Percentiles rank a stretch among this genome's conserved stretches.
These are phyloP conservation scores for Panagrolaimus sp. DNA, from an alignment of 1,140 invertebrate species.

Conservation along the genomic window DNA sequence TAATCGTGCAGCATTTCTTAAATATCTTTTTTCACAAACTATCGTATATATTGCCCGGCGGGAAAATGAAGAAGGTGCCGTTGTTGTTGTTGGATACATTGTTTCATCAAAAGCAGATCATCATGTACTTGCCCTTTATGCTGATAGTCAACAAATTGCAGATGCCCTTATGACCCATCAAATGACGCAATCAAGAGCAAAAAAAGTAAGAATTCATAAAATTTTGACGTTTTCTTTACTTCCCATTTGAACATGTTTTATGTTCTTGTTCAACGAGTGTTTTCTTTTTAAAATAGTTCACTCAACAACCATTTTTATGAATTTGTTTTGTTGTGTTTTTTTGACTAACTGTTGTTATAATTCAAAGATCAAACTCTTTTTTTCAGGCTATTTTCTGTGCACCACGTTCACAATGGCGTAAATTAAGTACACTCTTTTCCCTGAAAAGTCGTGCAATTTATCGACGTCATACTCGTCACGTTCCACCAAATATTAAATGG, in stretches of 20 bases:
- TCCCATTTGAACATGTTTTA: too few relatives aligned
- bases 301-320: too few relatives aligned
- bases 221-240: not conserved
- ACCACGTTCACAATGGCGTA: conserved; percentile 28
- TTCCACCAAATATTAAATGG: conserved; percentile 43
- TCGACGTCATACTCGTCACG: conserved; percentile 37
- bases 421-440: conserved; percentile 23
- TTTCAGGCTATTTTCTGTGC: conserved; percentile 35
- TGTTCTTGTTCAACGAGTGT: not conserved
- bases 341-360: too few relatives aligned
- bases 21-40: conserved; percentile 24
- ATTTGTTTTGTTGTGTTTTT: too few relatives aligned
- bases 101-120: conserved; percentile 18
- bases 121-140: conserved; percentile 36
- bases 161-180: conserved; percentile 28
- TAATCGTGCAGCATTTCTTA: conserved; percentile 42
- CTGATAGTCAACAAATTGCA: conserved; percentile 28
- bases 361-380: conserved; percentile 12
- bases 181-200: conserved; percentile 19
- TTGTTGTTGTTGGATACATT: conserved; percentile 36
- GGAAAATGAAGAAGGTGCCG: conserved; percentile 12
- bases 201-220: conserved; percentile 31
- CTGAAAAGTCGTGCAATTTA: conserved; percentile 38
- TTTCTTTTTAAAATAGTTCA: too few relatives aligned
- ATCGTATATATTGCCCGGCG: conserved; percentile 29